These are phyloP conservation scores for Saguinus imperator DNA, from an alignment of 2,113 vertebrate species.

Conservation along the genomic window DNA sequence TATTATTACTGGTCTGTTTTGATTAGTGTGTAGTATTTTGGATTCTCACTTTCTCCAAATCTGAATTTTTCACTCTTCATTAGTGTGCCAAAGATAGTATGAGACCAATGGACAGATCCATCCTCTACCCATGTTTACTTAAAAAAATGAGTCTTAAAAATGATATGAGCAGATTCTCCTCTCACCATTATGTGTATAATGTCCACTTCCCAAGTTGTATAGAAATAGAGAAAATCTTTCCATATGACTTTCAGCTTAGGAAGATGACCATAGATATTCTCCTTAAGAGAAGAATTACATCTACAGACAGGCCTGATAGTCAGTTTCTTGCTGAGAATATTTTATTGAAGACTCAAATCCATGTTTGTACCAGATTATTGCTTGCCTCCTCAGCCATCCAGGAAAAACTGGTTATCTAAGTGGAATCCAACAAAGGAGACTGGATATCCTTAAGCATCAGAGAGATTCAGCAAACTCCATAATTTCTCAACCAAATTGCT, in stretches of 20 bases:
- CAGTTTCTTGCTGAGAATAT: background rate
- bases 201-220: background rate
- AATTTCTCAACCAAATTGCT: background rate
- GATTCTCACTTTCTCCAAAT: background rate
- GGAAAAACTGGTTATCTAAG: background rate
- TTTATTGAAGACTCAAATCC: constrained; percentile 52
- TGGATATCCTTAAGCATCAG: background rate
- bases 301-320: background rate
- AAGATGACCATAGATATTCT: background rate
- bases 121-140: background rate
- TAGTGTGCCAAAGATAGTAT: background rate
- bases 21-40: background rate
- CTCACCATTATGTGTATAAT: background rate
- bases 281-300: background rate
- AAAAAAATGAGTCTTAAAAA: background rate
- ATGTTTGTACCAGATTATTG: background rate
- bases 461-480: background rate
- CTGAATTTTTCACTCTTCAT: background rate
- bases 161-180: background rate
- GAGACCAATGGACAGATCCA: background rate
- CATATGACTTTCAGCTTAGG: background rate
- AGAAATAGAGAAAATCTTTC: background rate
- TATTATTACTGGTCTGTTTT: background rate
- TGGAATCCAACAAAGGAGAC: background rate
- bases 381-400: background rate